Evolutionary conservation across 2,888 invertebrate species (phyloP), one percentile per base, ranked within the genome.

Genomic region (Pogonocherus hispidulus): DNA sequence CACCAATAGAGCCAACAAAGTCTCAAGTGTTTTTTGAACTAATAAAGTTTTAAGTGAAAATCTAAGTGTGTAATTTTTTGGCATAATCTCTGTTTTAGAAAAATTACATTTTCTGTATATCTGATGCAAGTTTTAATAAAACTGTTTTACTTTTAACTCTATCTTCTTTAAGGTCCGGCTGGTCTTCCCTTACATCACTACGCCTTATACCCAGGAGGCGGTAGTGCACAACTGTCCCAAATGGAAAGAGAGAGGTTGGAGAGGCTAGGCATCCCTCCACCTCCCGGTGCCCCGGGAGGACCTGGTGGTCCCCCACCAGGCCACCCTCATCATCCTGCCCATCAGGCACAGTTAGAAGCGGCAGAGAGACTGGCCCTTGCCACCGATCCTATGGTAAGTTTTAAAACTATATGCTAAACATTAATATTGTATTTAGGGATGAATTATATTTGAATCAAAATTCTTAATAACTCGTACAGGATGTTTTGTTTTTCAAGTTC

Each of bases 211-310:
- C 93, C 94, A n/a, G 93, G 93, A 57, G 90, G 92, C 76, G 89
- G 89, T 19, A 87, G 85, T 16, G 90, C 91, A 37, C 89, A 81
- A 56, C 81, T 94, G 68, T 93, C 94, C 77, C 95, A 94, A 83
- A 86, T 96, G 82, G 97, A 97, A 84, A 89, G 97, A 68, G 97
- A 97, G 85, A 90, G 97, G 60, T 87, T 95, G 18, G 95, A 95
- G 84, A 87, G 94, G 80, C 87, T 96, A 79, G 95, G 95, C 83
- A 93, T 91, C 76, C 92, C 92, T 56, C 90, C 90, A 37, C 89
- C 89, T 52, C 87, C 87, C 27, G 88, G 87, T 63, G 88, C 87
- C 60, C 85, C 84, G 54, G 89, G 88, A 60, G 87, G 85, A 69
- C 89, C 89, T 41, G 87, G 87, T 19, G 88, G 87, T 66, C 89